phyloP scores from a whole-genome alignment of 2,888 invertebrate species.

The Tupiocoris notatus region DNA sequence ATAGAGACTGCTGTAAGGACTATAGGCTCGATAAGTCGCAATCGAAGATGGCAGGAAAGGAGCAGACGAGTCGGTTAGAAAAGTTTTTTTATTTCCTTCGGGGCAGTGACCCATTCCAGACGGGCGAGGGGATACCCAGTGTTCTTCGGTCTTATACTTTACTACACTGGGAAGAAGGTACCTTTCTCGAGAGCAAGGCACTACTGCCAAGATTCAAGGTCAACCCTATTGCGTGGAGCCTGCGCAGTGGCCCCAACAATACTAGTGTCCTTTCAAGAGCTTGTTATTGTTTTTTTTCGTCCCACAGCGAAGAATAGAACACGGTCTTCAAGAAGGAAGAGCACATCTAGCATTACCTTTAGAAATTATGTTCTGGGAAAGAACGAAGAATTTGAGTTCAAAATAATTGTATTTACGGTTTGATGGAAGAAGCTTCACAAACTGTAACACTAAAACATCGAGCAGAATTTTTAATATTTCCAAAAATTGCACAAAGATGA shows the following conservation, averaged over 20 bases:
- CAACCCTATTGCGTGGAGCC: neutral
- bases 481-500: too few relatives aligned
- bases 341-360: too few relatives aligned
- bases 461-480: too few relatives aligned
- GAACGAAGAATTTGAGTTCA: too few relatives aligned
- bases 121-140: neutral
- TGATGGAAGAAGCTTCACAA: too few relatives aligned
- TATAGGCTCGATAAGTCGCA: neutral
- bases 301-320: neutral
- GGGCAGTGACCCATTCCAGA: neutral
- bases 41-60: neutral
- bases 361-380: too few relatives aligned
- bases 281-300: neutral
- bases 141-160: neutral
- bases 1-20: too few relatives aligned
- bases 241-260: neutral
- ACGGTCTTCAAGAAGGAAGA: too few relatives aligned
- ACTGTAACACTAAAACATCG: too few relatives aligned
- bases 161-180: neutral
- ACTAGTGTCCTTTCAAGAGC: neutral
- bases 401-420: too few relatives aligned
- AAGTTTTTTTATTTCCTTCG: neutral
- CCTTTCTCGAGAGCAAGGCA: neutral
- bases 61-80: neutral
- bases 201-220: neutral